These are phyloP conservation scores for Paramuricea clavata DNA, from an alignment of 92 coral and sea anemone genomes.

Conservation along the genomic window DNA sequence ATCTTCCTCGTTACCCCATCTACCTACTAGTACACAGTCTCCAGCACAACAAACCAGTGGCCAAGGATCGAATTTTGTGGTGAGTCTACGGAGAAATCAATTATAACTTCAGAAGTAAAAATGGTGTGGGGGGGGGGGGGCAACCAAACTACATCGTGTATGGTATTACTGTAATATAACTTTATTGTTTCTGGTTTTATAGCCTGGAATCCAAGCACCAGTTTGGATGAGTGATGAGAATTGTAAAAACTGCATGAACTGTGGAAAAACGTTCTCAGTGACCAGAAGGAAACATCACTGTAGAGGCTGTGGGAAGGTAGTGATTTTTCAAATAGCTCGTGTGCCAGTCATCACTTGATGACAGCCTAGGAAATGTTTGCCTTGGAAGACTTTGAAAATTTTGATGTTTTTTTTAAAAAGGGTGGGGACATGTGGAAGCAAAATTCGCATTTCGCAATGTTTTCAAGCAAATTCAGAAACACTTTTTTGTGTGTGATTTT, in stretches of 20 bases:
- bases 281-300: conserved; percentile 52
- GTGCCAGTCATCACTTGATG: too few species aligned
- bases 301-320: conserved; percentile 48
- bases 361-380: background rate
- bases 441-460: too few species aligned
- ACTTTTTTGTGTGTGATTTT: too few species aligned
- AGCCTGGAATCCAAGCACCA: conserved; percentile 46
- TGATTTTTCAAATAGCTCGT: background rate
- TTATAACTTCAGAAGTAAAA: background rate
- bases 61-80: background rate
- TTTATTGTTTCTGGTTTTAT: conserved; percentile 10
- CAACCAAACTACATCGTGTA: background rate
- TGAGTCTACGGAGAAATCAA: background rate
- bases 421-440: too few species aligned
- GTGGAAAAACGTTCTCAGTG: conserved; percentile 24
- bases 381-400: too few species aligned
- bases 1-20: conserved; percentile 1
- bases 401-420: too few species aligned
- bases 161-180: background rate
- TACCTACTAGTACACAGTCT: background rate
- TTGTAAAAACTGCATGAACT: conserved; percentile 18
- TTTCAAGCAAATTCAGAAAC: too few species aligned
- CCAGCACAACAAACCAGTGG: background rate
- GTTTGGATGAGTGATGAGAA: conserved; percentile 33
- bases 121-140: background rate